Base-by-base conservation (phyloP, 1,140 invertebrate species). In the Heliothis subflexa region DNA sequence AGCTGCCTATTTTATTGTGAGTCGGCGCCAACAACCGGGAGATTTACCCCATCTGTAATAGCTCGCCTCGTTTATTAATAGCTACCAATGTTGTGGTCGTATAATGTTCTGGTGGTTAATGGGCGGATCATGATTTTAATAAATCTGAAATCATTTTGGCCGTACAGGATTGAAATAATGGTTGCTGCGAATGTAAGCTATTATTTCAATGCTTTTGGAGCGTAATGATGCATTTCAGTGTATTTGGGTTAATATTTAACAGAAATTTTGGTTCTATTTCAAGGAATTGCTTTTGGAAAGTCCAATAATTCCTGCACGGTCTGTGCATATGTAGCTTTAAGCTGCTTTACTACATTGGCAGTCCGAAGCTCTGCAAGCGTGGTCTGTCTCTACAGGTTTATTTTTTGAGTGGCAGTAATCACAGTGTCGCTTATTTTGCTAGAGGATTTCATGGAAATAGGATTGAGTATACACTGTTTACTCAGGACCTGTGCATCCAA, bases 1-100 rank as follows among this genome's bases (percentile, higher is more conserved):
- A 18, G 61, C 75, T 70, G 81, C 78, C 83, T 84, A 76, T 84
- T 84, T 86, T 83, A 85, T 82, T 85, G 82, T 85, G 80, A 81
- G 28, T 71, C 72, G 71, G 82, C 82, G 85, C 83, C 85, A 87
- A 83, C 82, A 84, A 81, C 80, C 71, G 72, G 61, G 82, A 85
- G 83, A 84, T 86, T 85, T 87, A 84, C 82, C 80, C 83, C 81
- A 78, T 83, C 82, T 83, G 83, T 83, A 87, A 85, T 87, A 81
- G 82, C 81, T 66, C 68, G 54, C 57, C 78, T 72, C 79, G 78
- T 83, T 83, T 84, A 83, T 84, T 87, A 87, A 85, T 87, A 81
- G 84, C 80, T 78, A 83, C 81, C 78, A 84, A 82, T 83, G 80
- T 82, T 82, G 80, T 80, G 82, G 81, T 81, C 47, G 66, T 78